phyloP scores from a whole-genome alignment of 2,113 vertebrate genomes.

The Rostratula benghalensis region DNA sequence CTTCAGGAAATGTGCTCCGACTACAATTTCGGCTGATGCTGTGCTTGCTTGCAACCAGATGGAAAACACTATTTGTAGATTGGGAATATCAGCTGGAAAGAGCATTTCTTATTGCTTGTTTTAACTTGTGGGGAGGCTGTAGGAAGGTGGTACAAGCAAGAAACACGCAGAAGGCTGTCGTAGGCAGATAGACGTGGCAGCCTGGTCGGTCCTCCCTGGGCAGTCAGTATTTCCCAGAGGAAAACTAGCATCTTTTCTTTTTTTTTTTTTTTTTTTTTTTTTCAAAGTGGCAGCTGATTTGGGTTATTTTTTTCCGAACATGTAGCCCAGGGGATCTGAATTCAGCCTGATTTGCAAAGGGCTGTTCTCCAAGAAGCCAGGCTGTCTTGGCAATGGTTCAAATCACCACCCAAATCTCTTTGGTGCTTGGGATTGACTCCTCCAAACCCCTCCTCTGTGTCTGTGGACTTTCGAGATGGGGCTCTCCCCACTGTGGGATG shows the following conservation, averaged over 20 bases:
- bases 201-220: fast-evolving
- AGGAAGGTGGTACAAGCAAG: neutral
- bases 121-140: neutral
- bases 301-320: neutral
- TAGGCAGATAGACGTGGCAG: fast-evolving
- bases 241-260: neutral
- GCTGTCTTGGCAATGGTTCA: neutral
- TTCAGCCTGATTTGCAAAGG: neutral
- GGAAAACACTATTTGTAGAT: neutral
- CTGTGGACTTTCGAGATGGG: fast-evolving
- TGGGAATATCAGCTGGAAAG: neutral
- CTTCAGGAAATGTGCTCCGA: neutral
- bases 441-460: fast-evolving
- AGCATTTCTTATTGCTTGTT: neutral
- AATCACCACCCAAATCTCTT: neutral
- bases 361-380: neutral
- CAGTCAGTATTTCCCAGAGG: neutral
- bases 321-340: neutral
- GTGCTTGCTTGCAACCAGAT: neutral
- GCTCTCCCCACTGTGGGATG: fast-evolving
- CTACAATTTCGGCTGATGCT: neutral
- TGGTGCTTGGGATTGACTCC: fast-evolving
- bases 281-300: neutral
- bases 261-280: too few relatives aligned
- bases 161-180: fast-evolving